These are phyloP conservation scores for Athalia circularis DNA, from an alignment of 2,888 invertebrate genomes.

Conservation along the genomic window DNA sequence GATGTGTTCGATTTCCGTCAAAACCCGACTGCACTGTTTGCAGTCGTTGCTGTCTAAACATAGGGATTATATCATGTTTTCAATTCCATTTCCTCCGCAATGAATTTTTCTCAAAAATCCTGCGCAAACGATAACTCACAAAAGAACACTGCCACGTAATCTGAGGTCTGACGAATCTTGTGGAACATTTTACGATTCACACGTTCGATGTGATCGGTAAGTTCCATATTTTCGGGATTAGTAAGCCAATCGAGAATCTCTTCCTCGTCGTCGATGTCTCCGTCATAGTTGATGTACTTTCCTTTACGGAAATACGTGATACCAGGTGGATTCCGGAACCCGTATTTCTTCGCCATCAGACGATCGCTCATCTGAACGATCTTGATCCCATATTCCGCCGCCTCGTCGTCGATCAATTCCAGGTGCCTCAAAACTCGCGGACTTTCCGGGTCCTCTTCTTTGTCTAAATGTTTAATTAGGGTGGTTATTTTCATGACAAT, in stretches of 20 bases:
- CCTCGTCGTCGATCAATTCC: constrained; percentile 94
- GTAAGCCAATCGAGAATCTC: constrained; percentile 93
- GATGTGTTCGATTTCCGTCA: constrained; percentile 92
- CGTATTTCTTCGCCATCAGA: constrained; percentile 95
- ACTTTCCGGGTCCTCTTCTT: constrained; percentile 88
- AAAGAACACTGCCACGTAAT: constrained; percentile 94
- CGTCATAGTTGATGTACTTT: constrained; percentile 93
- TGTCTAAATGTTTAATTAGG: constrained; percentile 76
- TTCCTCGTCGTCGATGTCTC: constrained; percentile 94
- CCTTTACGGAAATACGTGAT: constrained; percentile 93
- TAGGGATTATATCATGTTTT: constrained; percentile 58
- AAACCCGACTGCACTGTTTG: constrained; percentile 92
- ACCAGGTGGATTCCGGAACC: constrained; percentile 91
- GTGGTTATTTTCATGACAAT: constrained; percentile 6
- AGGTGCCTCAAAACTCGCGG: constrained; percentile 89
- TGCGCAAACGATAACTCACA: constrained; percentile 79
- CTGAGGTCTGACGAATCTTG: constrained; percentile 90
- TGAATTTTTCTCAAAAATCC: background rate
- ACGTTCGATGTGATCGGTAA: constrained; percentile 93
- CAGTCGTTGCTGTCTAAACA: constrained; percentile 95
- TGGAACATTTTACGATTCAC: constrained; percentile 96
- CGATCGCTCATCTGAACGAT: constrained; percentile 91
- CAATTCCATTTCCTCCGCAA: too few species aligned
- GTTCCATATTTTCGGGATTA: constrained; percentile 95
- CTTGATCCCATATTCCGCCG: constrained; percentile 92